These are phyloP conservation scores for Botia almorhae DNA, from an alignment of 2,797 vertebrate species.

Conservation along the genomic window DNA sequence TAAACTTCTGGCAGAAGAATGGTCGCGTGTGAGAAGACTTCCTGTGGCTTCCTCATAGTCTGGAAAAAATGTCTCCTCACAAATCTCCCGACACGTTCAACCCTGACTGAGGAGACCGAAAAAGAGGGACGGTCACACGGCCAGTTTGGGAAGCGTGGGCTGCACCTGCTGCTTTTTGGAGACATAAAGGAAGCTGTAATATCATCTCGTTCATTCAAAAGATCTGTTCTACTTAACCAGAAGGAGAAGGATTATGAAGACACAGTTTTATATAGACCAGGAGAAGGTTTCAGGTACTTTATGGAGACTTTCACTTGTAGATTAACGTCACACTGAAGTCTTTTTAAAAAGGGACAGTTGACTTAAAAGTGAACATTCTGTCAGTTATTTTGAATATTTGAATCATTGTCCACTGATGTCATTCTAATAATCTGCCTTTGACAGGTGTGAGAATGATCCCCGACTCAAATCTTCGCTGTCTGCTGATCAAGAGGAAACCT, in stretches of 20 bases:
- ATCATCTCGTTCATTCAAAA: constrained; percentile 48
- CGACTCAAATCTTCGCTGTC: not conserved
- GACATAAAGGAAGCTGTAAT: constrained; percentile 65
- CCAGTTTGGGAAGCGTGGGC: constrained; percentile 33
- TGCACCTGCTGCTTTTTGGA: constrained; percentile 78
- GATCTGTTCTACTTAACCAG: constrained; percentile 58
- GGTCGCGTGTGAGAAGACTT: constrained; percentile 83
- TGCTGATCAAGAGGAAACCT: not conserved
- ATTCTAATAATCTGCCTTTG: constrained; percentile 49
- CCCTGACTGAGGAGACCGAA: constrained; percentile 63
- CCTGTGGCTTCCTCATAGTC: constrained; percentile 77
- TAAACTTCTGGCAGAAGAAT: constrained; percentile 75
- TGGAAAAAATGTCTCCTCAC: constrained; percentile 84
- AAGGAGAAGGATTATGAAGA: not conserved
- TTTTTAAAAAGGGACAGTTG: not conserved
- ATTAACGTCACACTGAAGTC: not conserved
- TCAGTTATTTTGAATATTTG: too few relatives aligned
- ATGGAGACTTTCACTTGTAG: constrained; percentile 1
- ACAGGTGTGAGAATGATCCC: constrained; percentile 34
- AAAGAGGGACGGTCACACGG: constrained; percentile 37
- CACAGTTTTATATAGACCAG: not conserved
- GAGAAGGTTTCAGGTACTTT: constrained; percentile 55
- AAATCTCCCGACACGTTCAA: constrained; percentile 78
- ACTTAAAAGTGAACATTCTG: not conserved
- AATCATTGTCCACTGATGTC: constrained; percentile 45